phyloP scores from a whole-genome alignment of 2,797 vertebrate species.

The Graptemys geographica region DNA sequence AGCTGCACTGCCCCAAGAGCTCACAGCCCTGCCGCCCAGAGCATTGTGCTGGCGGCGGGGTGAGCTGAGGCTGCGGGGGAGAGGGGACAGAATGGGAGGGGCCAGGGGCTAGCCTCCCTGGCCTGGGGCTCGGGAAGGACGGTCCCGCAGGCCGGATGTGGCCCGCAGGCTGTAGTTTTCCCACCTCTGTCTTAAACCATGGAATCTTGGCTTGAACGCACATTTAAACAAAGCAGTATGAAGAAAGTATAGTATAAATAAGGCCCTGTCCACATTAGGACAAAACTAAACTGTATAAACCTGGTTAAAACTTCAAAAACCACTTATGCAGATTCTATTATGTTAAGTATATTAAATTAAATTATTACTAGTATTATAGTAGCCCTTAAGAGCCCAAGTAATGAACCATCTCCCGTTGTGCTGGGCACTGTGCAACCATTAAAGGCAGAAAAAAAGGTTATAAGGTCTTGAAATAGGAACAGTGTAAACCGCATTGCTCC shows the following conservation, averaged over 20 bases:
- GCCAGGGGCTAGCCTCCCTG: too few species aligned
- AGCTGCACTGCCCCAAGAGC: too few species aligned
- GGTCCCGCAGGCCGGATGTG: too few species aligned
- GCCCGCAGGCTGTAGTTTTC: too few species aligned
- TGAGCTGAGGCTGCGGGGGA: too few species aligned
- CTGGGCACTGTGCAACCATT: fast-evolving
- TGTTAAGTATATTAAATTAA: not conserved
- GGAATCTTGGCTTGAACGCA: not conserved
- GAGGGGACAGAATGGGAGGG: too few species aligned
- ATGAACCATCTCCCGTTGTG: not conserved
- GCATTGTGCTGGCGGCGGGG: too few species aligned
- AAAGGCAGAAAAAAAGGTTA: not conserved
- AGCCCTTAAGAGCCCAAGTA: not conserved
- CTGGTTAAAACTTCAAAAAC: not conserved
- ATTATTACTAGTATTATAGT: not conserved
- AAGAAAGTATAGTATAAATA: not conserved
- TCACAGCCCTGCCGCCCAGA: too few species aligned
- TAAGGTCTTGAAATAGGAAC: not conserved
- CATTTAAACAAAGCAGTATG: not conserved
- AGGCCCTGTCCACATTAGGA: fast-evolving
- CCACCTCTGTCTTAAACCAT: not conserved
- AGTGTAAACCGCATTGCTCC: not conserved
- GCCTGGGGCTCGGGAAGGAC: too few species aligned
- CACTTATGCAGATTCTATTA: too few species aligned
- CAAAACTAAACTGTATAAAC: not conserved